Percentiles rank a stretch among this genome's conserved stretches.
These are phyloP conservation scores for Brachymystax lenok DNA, from an alignment of 2,797 vertebrate species.

Conservation along the genomic window DNA sequence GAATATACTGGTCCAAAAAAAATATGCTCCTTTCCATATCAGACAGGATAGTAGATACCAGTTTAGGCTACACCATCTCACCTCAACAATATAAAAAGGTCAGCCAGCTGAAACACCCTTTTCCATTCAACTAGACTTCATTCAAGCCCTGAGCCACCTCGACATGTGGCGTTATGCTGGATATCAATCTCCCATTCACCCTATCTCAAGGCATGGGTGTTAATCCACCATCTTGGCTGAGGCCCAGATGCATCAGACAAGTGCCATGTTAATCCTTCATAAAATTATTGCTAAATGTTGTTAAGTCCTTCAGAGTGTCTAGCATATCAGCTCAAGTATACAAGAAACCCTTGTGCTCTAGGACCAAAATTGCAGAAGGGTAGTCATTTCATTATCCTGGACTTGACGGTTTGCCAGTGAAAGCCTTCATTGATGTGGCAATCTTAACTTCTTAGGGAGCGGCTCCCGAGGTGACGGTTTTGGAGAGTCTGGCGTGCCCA, in stretches of 20 bases:
- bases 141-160: no score
- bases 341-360: constrained; percentile 30
- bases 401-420: background rate
- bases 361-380: constrained; percentile 24
- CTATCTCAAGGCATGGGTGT: constrained; percentile 35
- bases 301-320: constrained; percentile 35
- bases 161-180: no score
- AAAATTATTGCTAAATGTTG: constrained; percentile 42
- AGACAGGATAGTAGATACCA: no score
- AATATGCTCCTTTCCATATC: constrained; percentile 18
- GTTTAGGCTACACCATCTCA: constrained; percentile 41
- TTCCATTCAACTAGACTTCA: no score
- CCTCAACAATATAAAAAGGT: constrained; percentile 41
- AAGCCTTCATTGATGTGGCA: background rate
- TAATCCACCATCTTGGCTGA: constrained; percentile 61
- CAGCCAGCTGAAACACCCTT: background rate
- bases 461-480: no score
- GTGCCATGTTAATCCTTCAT: constrained; percentile 40
- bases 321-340: constrained; percentile 48
- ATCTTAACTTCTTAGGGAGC: no score
- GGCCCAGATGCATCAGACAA: constrained; percentile 40
- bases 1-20: background rate
- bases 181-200: no score
- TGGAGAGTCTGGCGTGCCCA: no score
- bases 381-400: constrained; percentile 12